phyloP scores from a whole-genome alignment of 2,113 vertebrate genomes.

The Balaenoptera acutorostrata region DNA sequence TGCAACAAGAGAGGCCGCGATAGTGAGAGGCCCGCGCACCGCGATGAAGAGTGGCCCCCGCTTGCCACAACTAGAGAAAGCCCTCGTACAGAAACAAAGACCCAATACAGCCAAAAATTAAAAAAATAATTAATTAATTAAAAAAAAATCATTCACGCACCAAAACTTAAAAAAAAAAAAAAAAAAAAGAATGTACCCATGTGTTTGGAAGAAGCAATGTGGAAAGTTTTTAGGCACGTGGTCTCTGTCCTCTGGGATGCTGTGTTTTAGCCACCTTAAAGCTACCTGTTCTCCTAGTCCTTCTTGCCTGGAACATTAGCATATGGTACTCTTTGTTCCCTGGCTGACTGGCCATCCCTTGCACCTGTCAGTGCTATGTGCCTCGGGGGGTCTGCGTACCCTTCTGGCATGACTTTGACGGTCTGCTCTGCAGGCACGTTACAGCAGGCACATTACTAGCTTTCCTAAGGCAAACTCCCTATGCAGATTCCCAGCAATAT shows the following conservation, averaged over 20 bases:
- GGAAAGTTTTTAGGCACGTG: background rate
- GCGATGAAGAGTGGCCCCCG: no score
- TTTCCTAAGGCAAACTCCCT: background rate
- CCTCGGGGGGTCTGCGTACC: background rate
- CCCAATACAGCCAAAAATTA: no score
- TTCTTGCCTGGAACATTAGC: background rate
- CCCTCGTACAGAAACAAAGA: no score
- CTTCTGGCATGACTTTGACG: background rate
- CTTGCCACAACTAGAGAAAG: no score
- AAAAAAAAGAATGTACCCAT: background rate
- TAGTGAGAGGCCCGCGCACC: no score
- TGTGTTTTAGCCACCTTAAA: background rate
- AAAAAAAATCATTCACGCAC: no score
- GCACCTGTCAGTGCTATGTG: background rate
- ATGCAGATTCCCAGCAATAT: background rate
- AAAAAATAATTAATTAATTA: no score
- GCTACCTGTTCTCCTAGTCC: background rate
- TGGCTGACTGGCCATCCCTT: background rate
- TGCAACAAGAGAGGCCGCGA: no score
- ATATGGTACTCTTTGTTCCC: background rate
- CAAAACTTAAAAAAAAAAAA: no score
- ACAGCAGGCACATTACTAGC: background rate
- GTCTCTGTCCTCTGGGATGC: background rate
- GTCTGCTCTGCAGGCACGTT: background rate
- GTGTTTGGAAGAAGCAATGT: background rate